Evolutionary conservation across 2,888 invertebrate genomes (phyloP).

Genomic region (Xylophagus ater): DNA sequence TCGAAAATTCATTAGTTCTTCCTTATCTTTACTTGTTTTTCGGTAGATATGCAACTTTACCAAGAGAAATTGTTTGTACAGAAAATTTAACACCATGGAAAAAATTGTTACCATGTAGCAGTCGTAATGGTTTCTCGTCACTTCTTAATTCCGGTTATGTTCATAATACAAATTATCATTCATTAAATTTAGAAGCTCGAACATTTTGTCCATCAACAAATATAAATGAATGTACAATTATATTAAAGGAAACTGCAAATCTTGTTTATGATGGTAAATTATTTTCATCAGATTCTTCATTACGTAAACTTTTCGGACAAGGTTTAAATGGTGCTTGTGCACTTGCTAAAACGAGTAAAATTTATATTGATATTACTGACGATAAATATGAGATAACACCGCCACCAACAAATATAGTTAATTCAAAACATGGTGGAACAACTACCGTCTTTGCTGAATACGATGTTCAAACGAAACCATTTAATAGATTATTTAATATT

Average conservation of each 20-base stretch:
- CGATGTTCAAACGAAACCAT: constrained; percentile 43
- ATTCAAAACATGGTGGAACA: constrained; percentile 58
- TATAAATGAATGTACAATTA: constrained; percentile 52
- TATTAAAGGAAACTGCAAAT: constrained; percentile 75
- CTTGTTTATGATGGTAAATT: constrained; percentile 67
- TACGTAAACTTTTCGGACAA: constrained; percentile 77
- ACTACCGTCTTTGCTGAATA: constrained; percentile 59
- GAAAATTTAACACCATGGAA: constrained; percentile 99
- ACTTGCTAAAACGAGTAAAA: constrained; percentile 60
- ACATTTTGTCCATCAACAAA: constrained; percentile 55
- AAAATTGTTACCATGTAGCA: constrained; percentile 90
- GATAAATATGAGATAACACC: constrained; percentile 54
- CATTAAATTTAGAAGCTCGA: constrained; percentile 73
- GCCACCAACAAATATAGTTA: constrained; percentile 45
- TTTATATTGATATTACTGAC: constrained; percentile 70
- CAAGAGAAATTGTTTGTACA: constrained; percentile 94
- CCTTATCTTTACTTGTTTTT: constrained; percentile 24
- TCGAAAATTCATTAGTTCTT: not conserved
- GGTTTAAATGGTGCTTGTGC: constrained; percentile 74
- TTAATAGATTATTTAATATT: constrained; percentile 55
- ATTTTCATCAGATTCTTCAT: constrained; percentile 61
- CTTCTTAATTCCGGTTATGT: constrained; percentile 82
- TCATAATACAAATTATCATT: constrained; percentile 88
- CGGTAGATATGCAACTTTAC: constrained; percentile 76
- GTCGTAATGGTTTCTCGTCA: constrained; percentile 75